A percentile compares a stretch with the other conserved stretches of the same genome.
Evolutionary conservation across 2,888 invertebrate genomes (phyloP).

Genomic region (Stratiomys singularior): DNA sequence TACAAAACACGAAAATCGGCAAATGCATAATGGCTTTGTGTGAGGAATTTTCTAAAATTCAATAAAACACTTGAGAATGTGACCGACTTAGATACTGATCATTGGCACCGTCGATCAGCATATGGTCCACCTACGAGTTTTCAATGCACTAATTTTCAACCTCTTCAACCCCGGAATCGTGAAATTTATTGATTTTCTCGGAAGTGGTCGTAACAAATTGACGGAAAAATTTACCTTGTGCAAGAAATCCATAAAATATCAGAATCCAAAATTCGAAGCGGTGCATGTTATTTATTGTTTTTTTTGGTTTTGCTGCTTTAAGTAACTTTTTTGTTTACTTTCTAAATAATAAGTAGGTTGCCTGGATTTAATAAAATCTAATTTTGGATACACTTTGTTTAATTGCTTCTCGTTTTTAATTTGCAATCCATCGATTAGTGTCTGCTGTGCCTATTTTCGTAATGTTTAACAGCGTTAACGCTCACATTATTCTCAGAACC

Average conservation of each 20-base stretch:
- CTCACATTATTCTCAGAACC: neutral
- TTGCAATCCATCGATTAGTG: neutral
- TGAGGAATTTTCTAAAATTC: neutral
- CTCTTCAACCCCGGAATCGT: neutral
- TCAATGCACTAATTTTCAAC: neutral
- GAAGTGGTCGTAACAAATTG: neutral
- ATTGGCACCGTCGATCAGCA: neutral
- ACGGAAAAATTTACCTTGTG: neutral
- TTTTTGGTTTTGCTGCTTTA: no score
- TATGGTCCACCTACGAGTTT: neutral
- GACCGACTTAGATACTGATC: slow-evolving; percentile 25
- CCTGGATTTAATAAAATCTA: slow-evolving; percentile 25
- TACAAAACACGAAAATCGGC: neutral
- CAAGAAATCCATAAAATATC: slow-evolving; percentile 2
- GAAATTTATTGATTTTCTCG: neutral
- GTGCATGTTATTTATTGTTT: no score
- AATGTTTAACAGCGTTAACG: neutral
- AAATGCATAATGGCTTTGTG: no score
- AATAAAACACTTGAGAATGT: slow-evolving; percentile 7
- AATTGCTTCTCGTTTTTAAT: neutral
- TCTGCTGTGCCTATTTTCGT: neutral
- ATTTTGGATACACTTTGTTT: slow-evolving; percentile 16
- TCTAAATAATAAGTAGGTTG: slow-evolving; percentile 17
- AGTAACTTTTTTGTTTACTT: slow-evolving; percentile 29
- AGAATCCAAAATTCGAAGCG: neutral